A percentile compares a stretch with the other conserved stretches of the same genome.
These are phyloP conservation scores for Drosophila chauvacae DNA, from an alignment of 1,140 invertebrate genomes.

Conservation along the genomic window DNA sequence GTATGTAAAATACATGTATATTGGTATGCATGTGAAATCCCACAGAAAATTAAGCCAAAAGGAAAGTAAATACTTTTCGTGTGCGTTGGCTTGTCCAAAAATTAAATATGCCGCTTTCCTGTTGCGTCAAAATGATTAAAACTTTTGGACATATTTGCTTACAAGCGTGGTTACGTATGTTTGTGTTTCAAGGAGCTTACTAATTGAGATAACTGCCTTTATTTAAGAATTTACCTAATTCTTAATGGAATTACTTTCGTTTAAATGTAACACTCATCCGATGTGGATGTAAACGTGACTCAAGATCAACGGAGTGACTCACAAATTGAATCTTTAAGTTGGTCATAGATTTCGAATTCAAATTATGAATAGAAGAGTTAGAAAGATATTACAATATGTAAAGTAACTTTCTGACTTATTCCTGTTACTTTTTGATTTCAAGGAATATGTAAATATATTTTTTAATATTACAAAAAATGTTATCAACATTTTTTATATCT, in stretches of 20 bases:
- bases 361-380: neutral
- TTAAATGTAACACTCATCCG: neutral
- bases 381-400: neutral
- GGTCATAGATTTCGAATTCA: too few species aligned
- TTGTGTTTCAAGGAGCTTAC: neutral
- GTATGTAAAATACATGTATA: conserved; percentile 20
- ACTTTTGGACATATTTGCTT: conserved; percentile 6
- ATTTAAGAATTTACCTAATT: neutral
- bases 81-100: conserved; percentile 7
- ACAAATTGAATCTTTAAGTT: neutral
- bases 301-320: conserved; percentile 5
- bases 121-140: conserved; percentile 22
- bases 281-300: neutral
- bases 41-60: conserved; percentile 26
- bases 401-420: neutral
- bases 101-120: conserved; percentile 10
- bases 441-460: neutral
- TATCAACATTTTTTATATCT: too few species aligned
- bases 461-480: too few species aligned
- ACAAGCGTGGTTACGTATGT: too few species aligned
- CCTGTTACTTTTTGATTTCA: neutral
- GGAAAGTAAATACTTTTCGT: conserved; percentile 35
- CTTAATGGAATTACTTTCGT: neutral
- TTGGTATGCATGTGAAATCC: conserved; percentile 22
- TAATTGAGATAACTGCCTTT: neutral